Percentiles rank a stretch among this genome's conserved stretches.
phyloP scores from a whole-genome alignment of 2,113 vertebrate genomes.

The Ictalurus punctatus region DNA sequence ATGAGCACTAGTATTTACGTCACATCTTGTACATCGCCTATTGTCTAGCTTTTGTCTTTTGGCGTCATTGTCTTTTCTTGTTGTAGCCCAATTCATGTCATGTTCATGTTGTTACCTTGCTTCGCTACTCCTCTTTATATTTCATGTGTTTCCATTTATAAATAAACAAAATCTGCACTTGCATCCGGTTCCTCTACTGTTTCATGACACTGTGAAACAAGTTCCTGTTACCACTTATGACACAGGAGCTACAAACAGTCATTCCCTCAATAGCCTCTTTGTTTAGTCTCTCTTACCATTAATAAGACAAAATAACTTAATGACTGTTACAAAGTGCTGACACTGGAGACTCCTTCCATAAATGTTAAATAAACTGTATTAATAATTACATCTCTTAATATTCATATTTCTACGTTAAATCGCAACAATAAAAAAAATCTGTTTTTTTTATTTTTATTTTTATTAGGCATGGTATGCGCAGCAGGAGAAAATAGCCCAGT shows the following conservation, averaged over 20 bases:
- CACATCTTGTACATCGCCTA: too few species aligned
- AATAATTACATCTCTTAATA: neutral
- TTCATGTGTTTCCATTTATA: neutral
- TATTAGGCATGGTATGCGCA: neutral
- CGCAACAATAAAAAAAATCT: neutral
- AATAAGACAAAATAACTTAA: neutral
- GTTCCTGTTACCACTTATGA: neutral
- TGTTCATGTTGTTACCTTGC: neutral
- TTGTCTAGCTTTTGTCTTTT: neutral
- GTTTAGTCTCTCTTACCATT: neutral
- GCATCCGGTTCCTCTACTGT: neutral
- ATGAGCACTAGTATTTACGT: too few species aligned
- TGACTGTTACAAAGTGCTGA: neutral
- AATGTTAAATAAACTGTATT: neutral
- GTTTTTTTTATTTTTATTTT: neutral
- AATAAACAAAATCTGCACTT: neutral
- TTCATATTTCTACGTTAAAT: neutral
- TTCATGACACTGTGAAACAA: neutral
- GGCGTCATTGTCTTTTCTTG: neutral
- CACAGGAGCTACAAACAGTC: neutral
- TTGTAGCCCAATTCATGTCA: neutral
- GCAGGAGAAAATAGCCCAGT: neutral
- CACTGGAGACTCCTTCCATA: neutral
- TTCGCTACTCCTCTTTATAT: neutral
- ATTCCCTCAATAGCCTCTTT: neutral